phyloP scores from a whole-genome alignment of 1,140 invertebrate species.

The Meloidogyne chitwoodi region DNA sequence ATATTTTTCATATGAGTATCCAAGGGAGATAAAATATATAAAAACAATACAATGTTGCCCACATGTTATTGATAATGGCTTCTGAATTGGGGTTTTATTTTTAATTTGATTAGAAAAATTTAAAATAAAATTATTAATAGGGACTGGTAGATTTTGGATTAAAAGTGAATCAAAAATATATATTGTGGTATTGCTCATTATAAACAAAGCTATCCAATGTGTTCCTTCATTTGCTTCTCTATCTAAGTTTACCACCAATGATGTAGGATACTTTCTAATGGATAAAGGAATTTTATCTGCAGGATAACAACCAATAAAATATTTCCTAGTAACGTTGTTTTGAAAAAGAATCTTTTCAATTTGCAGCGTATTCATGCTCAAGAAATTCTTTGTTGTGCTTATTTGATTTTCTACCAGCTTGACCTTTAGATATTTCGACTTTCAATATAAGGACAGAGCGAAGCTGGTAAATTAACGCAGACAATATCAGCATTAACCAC shows the following conservation, averaged over 20 bases:
- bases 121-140: background rate
- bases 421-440: background rate
- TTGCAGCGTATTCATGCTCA: background rate
- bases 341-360: background rate
- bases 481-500: background rate
- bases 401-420: background rate
- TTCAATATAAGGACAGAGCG: background rate
- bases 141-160: background rate
- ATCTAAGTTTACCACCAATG: background rate
- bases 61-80: background rate
- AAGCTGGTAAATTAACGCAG: background rate
- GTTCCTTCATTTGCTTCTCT: background rate
- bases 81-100: background rate
- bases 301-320: slow-evolving; percentile 1
- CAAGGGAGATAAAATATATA: background rate
- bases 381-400: background rate
- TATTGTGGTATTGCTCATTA: background rate
- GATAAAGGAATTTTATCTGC: background rate
- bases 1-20: background rate
- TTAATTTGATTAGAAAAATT: background rate
- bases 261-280: background rate
- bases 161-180: background rate
- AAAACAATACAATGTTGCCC: background rate
- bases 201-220: background rate
- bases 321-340: background rate